A percentile compares a stretch with the other conserved stretches of the same genome.
phyloP scores from a whole-genome alignment of 2,888 invertebrate species.

The Adelognathus sp. region DNA sequence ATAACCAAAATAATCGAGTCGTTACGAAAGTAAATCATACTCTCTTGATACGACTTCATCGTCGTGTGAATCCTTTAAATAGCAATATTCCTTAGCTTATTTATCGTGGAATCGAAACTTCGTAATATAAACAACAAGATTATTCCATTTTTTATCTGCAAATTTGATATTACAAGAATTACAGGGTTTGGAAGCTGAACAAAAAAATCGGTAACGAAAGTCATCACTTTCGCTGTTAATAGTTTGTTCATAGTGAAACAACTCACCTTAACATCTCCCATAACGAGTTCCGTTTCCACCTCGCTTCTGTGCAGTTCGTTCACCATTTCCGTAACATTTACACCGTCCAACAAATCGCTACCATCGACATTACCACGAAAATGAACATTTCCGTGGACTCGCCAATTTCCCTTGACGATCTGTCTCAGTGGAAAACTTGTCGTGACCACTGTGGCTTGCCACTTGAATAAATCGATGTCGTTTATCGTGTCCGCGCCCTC shows the following conservation, averaged over 20 bases:
- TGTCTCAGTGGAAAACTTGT: constrained; percentile 71
- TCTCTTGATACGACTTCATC: too few species aligned
- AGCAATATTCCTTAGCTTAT: too few species aligned
- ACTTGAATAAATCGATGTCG: constrained; percentile 61
- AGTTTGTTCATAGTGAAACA: neutral
- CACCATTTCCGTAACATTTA: constrained; percentile 73
- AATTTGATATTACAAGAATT: too few species aligned
- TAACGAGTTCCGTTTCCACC: constrained; percentile 32
- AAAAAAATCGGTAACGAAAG: too few species aligned
- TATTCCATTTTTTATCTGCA: too few species aligned
- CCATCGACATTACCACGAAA: constrained; percentile 78
- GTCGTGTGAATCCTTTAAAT: too few species aligned
- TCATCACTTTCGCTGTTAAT: too few species aligned
- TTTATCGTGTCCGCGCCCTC: constrained; percentile 63
- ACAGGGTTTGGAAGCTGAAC: too few species aligned
- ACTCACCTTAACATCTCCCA: constrained; percentile 51
- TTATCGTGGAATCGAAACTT: too few species aligned
- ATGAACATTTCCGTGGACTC: constrained; percentile 76
- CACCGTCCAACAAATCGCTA: constrained; percentile 74
- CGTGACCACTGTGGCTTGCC: constrained; percentile 65
- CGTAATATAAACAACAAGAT: too few species aligned
- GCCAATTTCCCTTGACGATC: constrained; percentile 82
- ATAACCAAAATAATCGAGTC: too few species aligned
- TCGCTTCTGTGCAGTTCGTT: constrained; percentile 65
- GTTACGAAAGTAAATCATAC: too few species aligned